Conservation (phyloP, 2,888 invertebrate genomes). For the Drosophila neonasuta region DNA sequence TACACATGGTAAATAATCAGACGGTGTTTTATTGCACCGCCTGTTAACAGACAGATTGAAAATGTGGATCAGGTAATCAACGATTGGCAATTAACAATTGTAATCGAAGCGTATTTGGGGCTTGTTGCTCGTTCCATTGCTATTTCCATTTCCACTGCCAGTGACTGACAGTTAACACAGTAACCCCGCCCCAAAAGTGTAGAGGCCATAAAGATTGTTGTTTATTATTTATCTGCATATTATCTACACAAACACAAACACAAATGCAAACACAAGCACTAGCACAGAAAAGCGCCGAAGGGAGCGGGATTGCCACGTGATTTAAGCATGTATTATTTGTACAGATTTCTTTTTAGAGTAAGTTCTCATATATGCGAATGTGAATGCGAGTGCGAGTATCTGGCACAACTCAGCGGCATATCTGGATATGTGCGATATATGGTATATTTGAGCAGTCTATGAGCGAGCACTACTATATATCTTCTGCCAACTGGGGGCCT, state of each 20-base stretch:
- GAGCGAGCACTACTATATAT: neutral
- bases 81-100: conserved; percentile 13
- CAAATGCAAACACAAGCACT: too few species aligned
- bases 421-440: conserved; percentile 16
- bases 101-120: conserved; percentile 8
- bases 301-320: conserved; percentile 39
- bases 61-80: conserved; percentile 17
- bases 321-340: conserved; percentile 57
- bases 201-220: conserved; percentile 64
- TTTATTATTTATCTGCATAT: conserved; percentile 57
- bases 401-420: conserved; percentile 39
- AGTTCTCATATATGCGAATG: conserved; percentile 28
- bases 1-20: conserved; percentile 5
- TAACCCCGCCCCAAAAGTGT: conserved; percentile 33
- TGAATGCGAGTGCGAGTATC: conserved; percentile 3
- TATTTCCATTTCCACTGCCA: neutral
- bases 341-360: conserved; percentile 56
- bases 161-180: conserved; percentile 13
- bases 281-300: neutral
- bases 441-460: neutral
- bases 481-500: conserved; percentile 3
- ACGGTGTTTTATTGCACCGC: neutral
- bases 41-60: neutral
- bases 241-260: conserved; percentile 40
- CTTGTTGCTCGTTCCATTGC: too few species aligned